These are phyloP conservation scores for Gracilinanus agilis DNA, from an alignment of 2,113 vertebrate genomes.

Conservation along the genomic window DNA sequence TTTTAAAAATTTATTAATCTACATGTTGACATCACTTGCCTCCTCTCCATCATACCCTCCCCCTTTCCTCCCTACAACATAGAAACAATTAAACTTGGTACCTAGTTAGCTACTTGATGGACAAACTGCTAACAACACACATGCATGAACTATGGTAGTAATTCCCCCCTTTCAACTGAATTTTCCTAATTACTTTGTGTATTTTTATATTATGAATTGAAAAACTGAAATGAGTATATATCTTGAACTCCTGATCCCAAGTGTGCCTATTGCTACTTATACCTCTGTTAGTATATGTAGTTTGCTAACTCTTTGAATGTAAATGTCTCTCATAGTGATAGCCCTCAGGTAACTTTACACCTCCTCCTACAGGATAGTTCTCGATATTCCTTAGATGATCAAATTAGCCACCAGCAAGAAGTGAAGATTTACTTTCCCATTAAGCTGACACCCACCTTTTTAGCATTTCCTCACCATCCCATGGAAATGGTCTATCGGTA, in stretches of 20 bases:
- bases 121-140: background rate
- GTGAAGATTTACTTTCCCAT: constrained; percentile 83
- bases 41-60: background rate
- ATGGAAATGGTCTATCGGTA: constrained; percentile 72
- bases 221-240: background rate
- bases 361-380: constrained; percentile 63
- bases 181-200: background rate
- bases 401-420: constrained; percentile 81
- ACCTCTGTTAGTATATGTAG: background rate
- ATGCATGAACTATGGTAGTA: background rate
- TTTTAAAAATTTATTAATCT: background rate
- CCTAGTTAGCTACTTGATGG: background rate
- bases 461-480: constrained; percentile 86
- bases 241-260: background rate
- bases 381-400: constrained; percentile 51
- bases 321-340: constrained; percentile 32
- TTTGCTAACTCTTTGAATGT: constrained; percentile 45
- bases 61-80: background rate
- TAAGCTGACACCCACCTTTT: constrained; percentile 69
- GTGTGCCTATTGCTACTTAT: background rate
- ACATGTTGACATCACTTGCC: background rate
- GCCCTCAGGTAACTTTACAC: constrained; percentile 23
- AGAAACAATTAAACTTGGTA: background rate
- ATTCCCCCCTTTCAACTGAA: background rate
- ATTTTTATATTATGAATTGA: background rate